Conservation (phyloP, 2,113 vertebrate species). For the Boleophthalmus pectinirostris region DNA sequence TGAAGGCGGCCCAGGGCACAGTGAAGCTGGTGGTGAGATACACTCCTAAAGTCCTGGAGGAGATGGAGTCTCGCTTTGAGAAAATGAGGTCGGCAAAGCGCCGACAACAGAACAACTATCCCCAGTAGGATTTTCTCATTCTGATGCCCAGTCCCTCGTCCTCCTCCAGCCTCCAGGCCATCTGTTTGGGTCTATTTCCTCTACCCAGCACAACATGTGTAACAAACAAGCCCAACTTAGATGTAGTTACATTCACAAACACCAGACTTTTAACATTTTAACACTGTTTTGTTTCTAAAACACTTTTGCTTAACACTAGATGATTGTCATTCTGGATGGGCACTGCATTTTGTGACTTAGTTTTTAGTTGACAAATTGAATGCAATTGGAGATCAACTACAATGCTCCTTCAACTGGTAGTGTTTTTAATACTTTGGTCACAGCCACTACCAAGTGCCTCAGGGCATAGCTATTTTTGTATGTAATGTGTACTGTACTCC, state of each 20-base stretch:
- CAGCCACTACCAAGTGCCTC: constrained; percentile 66
- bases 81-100: constrained; percentile 99
- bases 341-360: constrained; percentile 61
- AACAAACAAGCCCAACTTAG: constrained; percentile 34
- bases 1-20: constrained; percentile 96
- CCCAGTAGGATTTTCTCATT: constrained; percentile 70
- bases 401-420: constrained; percentile 39
- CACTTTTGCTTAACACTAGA: constrained; percentile 59
- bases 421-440: constrained; percentile 57
- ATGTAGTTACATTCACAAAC: constrained; percentile 44
- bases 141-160: constrained; percentile 46
- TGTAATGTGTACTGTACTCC: constrained; percentile 57
- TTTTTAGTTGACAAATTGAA: constrained; percentile 66
- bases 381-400: constrained; percentile 52
- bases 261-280: constrained; percentile 59
- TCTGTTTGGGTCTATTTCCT: constrained; percentile 47
- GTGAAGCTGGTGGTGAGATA: constrained; percentile 96
- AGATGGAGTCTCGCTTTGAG: constrained; percentile 97
- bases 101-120: constrained; percentile 92
- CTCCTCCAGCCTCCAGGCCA: constrained; percentile 55
- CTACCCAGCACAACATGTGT: constrained; percentile 35
- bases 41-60: constrained; percentile 94
- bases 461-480: constrained; percentile 57
- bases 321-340: constrained; percentile 51
- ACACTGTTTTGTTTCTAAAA: constrained; percentile 40